A percentile compares a stretch with the other conserved stretches of the same genome.
phyloP scores from a whole-genome alignment of 37 sponge, comb jelly and placozoan species.

The Ephydatia muelleri region DNA sequence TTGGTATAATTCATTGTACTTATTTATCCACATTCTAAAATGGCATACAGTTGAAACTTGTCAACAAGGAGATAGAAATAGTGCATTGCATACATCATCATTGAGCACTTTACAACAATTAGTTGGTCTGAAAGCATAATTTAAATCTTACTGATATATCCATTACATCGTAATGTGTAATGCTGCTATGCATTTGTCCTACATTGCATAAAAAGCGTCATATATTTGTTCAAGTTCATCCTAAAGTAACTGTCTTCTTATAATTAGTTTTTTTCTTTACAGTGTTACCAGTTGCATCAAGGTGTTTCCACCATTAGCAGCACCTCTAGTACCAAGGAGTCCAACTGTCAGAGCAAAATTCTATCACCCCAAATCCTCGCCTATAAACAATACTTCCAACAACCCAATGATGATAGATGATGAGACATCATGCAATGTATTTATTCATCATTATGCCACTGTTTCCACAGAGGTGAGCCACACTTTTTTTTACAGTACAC shows the following conservation, averaged over 20 bases:
- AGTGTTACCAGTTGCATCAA: background rate
- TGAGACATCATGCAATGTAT: background rate
- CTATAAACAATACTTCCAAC: background rate
- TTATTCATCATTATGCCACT: background rate
- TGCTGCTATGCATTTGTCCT: no score
- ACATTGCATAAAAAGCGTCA: no score
- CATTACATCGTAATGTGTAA: no score
- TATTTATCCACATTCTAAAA: no score
- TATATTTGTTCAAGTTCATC: no score
- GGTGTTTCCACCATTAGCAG: background rate
- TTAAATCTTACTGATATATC: no score
- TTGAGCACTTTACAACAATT: no score
- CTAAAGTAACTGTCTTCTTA: background rate
- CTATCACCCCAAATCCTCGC: background rate
- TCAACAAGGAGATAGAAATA: no score
- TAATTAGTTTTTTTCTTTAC: background rate
- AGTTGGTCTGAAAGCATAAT: no score
- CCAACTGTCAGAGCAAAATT: background rate
- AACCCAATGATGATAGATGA: background rate
- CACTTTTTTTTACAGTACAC: background rate
- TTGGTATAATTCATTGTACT: no score
- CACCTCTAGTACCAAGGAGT: background rate
- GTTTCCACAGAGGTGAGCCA: background rate
- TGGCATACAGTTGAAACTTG: no score
- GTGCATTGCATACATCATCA: no score